Evolutionary conservation across 2,888 invertebrate genomes (phyloP).

Genomic region (Siphlonurus alternatus): DNA sequence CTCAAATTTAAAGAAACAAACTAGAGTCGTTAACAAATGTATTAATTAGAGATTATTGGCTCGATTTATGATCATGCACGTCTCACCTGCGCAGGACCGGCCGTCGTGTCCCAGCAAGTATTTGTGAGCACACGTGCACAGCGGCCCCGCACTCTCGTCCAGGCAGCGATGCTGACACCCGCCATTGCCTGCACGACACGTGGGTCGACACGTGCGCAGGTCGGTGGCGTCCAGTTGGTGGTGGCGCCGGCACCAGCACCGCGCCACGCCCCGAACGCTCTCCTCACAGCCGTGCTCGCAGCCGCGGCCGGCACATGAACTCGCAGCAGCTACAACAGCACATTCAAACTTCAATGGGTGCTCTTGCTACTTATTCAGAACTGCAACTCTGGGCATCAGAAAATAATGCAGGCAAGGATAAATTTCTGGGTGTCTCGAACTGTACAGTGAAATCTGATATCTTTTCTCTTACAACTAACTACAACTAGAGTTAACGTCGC

Average conservation of each 20-base stretch:
- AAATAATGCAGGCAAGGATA: no score
- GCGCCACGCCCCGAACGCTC: neutral
- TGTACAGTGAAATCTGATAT: no score
- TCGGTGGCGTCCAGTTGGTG: slow-evolving; percentile 4
- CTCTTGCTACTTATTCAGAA: no score
- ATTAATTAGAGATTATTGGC: no score
- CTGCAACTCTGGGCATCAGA: no score
- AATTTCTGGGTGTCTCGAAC: no score
- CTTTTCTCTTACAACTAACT: no score
- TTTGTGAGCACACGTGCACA: slow-evolving; percentile 23
- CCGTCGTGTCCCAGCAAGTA: slow-evolving; percentile 21
- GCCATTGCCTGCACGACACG: slow-evolving; percentile 23
- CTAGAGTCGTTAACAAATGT: no score
- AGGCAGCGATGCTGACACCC: slow-evolving; percentile 26
- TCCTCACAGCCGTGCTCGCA: slow-evolving; percentile 7
- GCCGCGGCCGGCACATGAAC: neutral
- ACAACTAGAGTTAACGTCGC: no score
- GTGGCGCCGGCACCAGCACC: slow-evolving; percentile 5
- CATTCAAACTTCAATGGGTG: neutral
- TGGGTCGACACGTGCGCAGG: slow-evolving; percentile 4
- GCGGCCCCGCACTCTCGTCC: slow-evolving; percentile 19
- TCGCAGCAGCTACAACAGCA: neutral
- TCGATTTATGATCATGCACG: no score
- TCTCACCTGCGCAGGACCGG: slow-evolving; percentile 22
- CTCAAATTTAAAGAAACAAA: no score